Evolutionary conservation across 2,113 vertebrate species (phyloP), one percentile per base, ranked within the genome.

Genomic region (Dicrurus megarhynchus): DNA sequence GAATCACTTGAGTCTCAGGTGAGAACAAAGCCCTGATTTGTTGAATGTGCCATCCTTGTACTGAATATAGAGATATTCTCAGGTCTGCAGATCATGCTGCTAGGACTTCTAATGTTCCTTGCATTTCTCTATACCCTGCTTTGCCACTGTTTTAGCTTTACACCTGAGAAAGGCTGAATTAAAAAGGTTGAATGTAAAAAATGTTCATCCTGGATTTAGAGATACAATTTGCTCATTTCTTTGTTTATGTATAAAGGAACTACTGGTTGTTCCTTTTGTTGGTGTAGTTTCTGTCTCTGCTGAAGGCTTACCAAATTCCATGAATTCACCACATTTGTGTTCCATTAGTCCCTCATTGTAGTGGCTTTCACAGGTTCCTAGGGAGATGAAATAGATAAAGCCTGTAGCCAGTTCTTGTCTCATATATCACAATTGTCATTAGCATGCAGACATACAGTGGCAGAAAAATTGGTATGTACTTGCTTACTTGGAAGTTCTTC

Each of bases 1-100:
- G 89, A 95, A 57, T 93, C 94, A 21, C 10, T 75, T 57, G 97
- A 96, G 55, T 84, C 94, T 91, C 97, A 91, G 91, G 98, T 98
- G 78, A 93, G 97, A 55, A 68, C 22, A 93, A 91, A 77, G 59
- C 33, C n/a, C 68, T 0, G 0, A 24, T 75, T 75, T 84, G 9
- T 70, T 94, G 50, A 69, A 30, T 64, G 20, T 61, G 17, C 15
- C 11, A 16, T 84, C 7, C 26, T 55, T 50, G 7, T 47, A 63
- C 16, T 47, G 30, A 63, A 33, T 42, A 19, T 39, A 49, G 53
- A 74, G 13, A 12, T 76, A 44, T n/a, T 86, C 52, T 77, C 27
- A n/a, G 27, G 19, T 68, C 49, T 80, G 69, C 32, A 77, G 33
- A 18, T 73, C 63, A 61, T 84, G 42, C 67, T 86, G 22, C 24